A percentile compares a stretch with the other conserved stretches of the same genome.
Evolutionary conservation across 1,140 invertebrate genomes (phyloP).

Genomic region (Drosophila tsacasi): DNA sequence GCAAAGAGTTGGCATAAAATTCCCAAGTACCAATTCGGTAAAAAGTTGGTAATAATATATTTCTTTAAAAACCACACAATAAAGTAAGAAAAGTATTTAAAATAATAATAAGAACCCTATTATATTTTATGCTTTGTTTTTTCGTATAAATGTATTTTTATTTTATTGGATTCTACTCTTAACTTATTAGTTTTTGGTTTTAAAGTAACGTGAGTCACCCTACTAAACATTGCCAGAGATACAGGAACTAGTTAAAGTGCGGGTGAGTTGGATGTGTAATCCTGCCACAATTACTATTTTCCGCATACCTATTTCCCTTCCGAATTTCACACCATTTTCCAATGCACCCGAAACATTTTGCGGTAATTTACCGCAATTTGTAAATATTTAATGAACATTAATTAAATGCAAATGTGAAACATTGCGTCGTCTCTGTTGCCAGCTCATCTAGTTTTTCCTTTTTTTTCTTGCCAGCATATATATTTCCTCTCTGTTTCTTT

Average conservation of each 20-base stretch:
- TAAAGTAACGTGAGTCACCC: background rate
- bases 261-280: background rate
- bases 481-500: conserved; percentile 5
- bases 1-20: background rate
- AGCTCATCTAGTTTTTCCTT: conserved; percentile 23
- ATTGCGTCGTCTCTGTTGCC: background rate
- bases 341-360: conserved; percentile 37
- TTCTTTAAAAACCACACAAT: background rate
- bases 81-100: background rate
- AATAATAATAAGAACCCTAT: background rate
- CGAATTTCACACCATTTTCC: conserved; percentile 20
- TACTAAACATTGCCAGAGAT: background rate
- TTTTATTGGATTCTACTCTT: background rate
- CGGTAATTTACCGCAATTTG: conserved; percentile 77
- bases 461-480: conserved; percentile 16
- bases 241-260: background rate
- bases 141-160: background rate
- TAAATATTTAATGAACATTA: conserved; percentile 83
- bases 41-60: background rate
- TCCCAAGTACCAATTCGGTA: background rate
- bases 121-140: no score
- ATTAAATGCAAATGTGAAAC: conserved; percentile 74
- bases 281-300: conserved; percentile 16
- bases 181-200: no score
- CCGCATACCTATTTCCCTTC: background rate